These are phyloP conservation scores for Cisticola juncidis DNA, from an alignment of 2,113 vertebrate species.

Conservation along the genomic window DNA sequence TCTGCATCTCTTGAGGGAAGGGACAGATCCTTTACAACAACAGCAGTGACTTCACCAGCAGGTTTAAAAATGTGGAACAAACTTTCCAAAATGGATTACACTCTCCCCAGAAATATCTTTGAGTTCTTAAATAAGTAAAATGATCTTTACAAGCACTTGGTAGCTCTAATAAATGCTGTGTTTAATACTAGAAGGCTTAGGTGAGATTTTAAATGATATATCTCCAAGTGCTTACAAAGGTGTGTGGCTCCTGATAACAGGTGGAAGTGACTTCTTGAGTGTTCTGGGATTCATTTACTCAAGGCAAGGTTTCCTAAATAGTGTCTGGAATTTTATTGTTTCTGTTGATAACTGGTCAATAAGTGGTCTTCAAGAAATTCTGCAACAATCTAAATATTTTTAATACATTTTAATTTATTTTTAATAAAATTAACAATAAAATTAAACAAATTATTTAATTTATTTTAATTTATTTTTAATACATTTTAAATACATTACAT, in stretches of 20 bases:
- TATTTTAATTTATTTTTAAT: too few species aligned
- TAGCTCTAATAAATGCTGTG: not conserved
- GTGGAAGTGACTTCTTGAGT: not conserved
- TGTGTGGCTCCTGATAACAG: not conserved
- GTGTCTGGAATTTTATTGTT: not conserved
- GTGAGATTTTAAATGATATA: accelerated
- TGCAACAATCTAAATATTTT: not conserved
- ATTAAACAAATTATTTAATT: too few species aligned
- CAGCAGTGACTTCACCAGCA: not conserved
- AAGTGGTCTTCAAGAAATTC: not conserved
- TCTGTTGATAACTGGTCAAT: not conserved
- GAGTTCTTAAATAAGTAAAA: not conserved
- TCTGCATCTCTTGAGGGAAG: not conserved
- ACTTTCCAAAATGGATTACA: not conserved
- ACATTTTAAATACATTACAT: too few species aligned
- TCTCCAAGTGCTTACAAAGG: not conserved
- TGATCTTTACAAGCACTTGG: not conserved
- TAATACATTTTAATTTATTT: too few species aligned
- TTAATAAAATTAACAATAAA: too few species aligned
- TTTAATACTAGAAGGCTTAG: not conserved
- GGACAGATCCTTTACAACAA: not conserved
- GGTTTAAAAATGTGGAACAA: not conserved
- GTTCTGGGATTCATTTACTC: not conserved
- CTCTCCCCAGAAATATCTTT: not conserved
- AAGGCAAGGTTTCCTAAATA: not conserved